Evolutionary conservation across 2,113 vertebrate genomes (phyloP).

Genomic region (Gopherus flavomarginatus): DNA sequence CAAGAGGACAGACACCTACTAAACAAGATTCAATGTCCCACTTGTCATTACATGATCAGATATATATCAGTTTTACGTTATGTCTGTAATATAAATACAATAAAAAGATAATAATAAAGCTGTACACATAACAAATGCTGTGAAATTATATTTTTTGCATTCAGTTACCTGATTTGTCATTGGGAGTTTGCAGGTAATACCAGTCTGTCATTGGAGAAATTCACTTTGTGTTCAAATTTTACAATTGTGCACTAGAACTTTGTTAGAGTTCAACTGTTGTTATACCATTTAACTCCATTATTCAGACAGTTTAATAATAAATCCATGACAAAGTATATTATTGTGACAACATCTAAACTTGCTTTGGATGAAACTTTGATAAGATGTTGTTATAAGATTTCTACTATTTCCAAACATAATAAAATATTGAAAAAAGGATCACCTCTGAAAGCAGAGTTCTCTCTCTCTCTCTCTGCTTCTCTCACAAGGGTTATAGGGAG

Average conservation of each 20-base stretch:
- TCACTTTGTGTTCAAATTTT: conserved; percentile 68
- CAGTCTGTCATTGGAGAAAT: conserved; percentile 57
- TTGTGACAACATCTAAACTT: conserved; percentile 71
- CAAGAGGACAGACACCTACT: conserved; percentile 62
- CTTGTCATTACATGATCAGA: conserved; percentile 71
- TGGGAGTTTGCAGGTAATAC: conserved; percentile 65
- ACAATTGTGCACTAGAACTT: conserved; percentile 74
- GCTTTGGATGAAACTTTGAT: conserved; percentile 51
- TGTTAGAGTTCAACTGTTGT: conserved; percentile 69
- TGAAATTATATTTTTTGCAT: conserved; percentile 51
- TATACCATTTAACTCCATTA: conserved; percentile 65
- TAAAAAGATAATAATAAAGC: conserved; percentile 68
- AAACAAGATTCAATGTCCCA: conserved; percentile 72
- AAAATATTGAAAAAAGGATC: conserved; percentile 63
- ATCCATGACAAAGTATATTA: conserved; percentile 72
- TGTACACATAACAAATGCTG: conserved; percentile 52
- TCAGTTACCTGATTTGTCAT: conserved; percentile 65
- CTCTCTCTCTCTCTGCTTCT: background rate
- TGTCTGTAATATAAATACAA: conserved; percentile 72
- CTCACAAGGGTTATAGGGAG: rapidly evolving
- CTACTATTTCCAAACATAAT: conserved; percentile 56
- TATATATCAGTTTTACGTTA: conserved; percentile 55
- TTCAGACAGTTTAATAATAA: conserved; percentile 69
- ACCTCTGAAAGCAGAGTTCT: background rate
- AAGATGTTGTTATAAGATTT: conserved; percentile 74